Percentiles rank a stretch among this genome's conserved stretches.
Evolutionary conservation across 2,113 vertebrate species (phyloP).

Genomic region (Ptychochromis oligacanthus): DNA sequence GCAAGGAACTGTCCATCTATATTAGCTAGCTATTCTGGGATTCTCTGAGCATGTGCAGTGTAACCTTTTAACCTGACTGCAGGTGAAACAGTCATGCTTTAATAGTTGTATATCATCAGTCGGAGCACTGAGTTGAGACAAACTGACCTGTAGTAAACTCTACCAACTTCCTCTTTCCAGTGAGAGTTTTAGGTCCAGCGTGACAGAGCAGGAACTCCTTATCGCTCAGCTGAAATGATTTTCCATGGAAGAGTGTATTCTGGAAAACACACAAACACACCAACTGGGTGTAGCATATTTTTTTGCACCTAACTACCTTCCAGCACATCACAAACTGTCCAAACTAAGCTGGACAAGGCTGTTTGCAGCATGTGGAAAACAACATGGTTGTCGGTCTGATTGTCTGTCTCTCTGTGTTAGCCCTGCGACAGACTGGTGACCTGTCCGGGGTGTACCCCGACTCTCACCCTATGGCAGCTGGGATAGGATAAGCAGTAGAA

Average conservation of each 20-base stretch:
- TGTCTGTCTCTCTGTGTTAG: too few relatives aligned
- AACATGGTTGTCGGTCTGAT: too few relatives aligned
- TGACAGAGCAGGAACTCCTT: background rate
- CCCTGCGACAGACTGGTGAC: too few relatives aligned
- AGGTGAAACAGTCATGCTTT: constrained; percentile 28
- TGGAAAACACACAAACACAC: background rate
- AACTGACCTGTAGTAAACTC: background rate
- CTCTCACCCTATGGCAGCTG: too few relatives aligned
- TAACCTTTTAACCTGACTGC: constrained; percentile 24
- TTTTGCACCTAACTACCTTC: background rate
- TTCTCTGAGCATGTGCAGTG: constrained; percentile 22
- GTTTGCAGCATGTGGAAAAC: background rate
- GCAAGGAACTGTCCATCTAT: too few relatives aligned
- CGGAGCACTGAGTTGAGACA: constrained; percentile 28
- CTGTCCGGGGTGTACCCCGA: too few relatives aligned
- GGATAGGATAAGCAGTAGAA: too few relatives aligned
- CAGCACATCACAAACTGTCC: background rate
- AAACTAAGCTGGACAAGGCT: background rate
- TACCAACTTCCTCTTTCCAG: constrained; percentile 63
- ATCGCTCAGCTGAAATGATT: background rate
- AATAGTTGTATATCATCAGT: constrained; percentile 25
- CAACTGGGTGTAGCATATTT: background rate
- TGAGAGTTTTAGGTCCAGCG: background rate
- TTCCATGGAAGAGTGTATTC: constrained; percentile 32
- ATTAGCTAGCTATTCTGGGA: constrained; percentile 21